These are phyloP conservation scores for Psammodynastes pulverulentus DNA, from an alignment of 2,113 vertebrate species.

Conservation along the genomic window DNA sequence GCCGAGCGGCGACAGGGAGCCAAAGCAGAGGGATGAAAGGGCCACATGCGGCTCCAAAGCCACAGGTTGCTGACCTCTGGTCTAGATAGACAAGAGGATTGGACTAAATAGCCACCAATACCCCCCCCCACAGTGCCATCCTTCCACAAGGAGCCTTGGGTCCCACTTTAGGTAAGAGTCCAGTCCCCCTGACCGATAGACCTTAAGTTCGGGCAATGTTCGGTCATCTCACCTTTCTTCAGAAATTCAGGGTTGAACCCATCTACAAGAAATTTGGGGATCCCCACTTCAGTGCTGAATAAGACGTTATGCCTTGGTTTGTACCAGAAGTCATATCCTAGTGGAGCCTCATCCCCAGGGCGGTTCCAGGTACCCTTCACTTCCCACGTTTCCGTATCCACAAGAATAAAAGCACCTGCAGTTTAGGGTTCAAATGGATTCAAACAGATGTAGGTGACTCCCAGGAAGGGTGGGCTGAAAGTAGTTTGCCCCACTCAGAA, in stretches of 20 bases:
- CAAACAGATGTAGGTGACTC: background rate
- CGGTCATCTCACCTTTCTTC: conserved; percentile 57
- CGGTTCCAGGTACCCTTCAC: conserved; percentile 78
- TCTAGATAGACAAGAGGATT: background rate
- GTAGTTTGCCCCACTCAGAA: background rate
- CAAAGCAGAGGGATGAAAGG: too few relatives aligned
- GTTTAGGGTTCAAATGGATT: background rate
- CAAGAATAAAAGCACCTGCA: conserved; percentile 75
- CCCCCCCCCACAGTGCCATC: background rate
- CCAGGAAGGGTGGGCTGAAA: background rate
- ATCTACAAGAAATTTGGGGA: conserved; percentile 61
- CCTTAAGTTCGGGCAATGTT: background rate
- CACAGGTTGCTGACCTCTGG: too few relatives aligned
- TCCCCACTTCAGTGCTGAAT: conserved; percentile 79
- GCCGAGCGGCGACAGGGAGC: too few relatives aligned
- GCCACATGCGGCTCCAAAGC: too few relatives aligned
- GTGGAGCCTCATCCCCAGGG: conserved; percentile 65
- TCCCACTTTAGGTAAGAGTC: background rate
- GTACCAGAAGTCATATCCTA: conserved; percentile 84
- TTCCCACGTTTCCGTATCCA: conserved; percentile 79
- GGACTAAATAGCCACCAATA: background rate
- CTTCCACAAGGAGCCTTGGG: background rate
- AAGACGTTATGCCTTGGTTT: conserved; percentile 81
- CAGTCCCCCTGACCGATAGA: background rate
- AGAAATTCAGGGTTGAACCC: conserved; percentile 72